A percentile compares a stretch with the other conserved stretches of the same genome.
Evolutionary conservation across 2,113 vertebrate genomes (phyloP).

Genomic region (Rhodinocichla rosea): DNA sequence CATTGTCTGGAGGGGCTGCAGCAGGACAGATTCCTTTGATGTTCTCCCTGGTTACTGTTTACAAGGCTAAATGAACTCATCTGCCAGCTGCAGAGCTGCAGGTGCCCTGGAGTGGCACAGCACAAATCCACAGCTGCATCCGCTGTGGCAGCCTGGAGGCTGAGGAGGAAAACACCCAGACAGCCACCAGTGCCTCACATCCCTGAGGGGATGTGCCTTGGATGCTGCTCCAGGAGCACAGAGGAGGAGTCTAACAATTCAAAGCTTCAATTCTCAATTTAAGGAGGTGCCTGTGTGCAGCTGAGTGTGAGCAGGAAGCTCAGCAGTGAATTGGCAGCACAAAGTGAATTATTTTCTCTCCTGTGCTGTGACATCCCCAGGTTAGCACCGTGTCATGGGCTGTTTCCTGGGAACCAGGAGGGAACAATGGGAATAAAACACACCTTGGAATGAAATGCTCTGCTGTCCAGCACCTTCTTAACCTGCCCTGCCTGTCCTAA

Average conservation of each 20-base stretch:
- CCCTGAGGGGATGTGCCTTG: not conserved
- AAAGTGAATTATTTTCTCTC: not conserved
- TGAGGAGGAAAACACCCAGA: not conserved
- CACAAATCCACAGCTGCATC: not conserved
- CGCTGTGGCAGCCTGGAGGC: accelerated
- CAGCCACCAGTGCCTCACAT: not conserved
- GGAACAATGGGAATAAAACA: not conserved
- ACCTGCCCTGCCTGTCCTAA: not conserved
- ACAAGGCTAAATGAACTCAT: not conserved
- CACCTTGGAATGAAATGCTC: not conserved
- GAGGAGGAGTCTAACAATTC: not conserved
- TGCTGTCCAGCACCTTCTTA: not conserved
- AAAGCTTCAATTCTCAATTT: not conserved
- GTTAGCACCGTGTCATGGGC: not conserved
- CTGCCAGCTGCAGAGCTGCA: not conserved
- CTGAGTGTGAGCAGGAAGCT: not conserved
- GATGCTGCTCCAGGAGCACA: not conserved
- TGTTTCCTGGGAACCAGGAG: not conserved
- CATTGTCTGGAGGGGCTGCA: not conserved
- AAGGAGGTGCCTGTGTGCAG: not conserved
- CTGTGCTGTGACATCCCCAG: not conserved
- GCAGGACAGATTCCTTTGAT: not conserved
- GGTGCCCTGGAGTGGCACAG: not conserved
- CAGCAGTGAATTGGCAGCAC: not conserved
- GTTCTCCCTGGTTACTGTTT: not conserved